These are phyloP conservation scores for Merops nubicus DNA, from an alignment of 2,113 vertebrate genomes.

Conservation along the genomic window DNA sequence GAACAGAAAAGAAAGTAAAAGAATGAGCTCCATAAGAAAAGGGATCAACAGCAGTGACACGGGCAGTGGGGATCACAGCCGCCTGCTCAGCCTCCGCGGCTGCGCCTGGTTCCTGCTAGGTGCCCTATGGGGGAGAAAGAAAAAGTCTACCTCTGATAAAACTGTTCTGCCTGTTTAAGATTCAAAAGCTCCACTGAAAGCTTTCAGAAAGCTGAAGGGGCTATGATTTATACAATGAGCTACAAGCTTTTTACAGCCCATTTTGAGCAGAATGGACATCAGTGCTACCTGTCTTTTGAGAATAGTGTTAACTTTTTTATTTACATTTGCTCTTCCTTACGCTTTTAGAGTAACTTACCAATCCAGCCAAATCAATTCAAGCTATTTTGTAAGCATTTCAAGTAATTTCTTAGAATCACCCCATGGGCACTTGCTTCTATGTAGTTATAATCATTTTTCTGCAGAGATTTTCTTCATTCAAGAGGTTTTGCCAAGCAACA, in stretches of 20 bases:
- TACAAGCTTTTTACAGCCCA: neutral
- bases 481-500: conserved; percentile 51
- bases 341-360: conserved; percentile 45
- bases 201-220: conserved; percentile 22
- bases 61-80: neutral
- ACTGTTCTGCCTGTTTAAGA: conserved; percentile 4
- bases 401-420: conserved; percentile 18
- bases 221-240: conserved; percentile 39
- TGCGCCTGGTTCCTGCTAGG: neutral
- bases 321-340: conserved; percentile 50
- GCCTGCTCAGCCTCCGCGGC: neutral
- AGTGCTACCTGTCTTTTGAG: neutral
- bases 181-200: conserved; percentile 20
- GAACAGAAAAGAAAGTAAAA: neutral
- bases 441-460: conserved; percentile 55
- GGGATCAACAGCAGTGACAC: neutral
- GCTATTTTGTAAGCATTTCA: conserved; percentile 52
- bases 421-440: neutral
- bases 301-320: conserved; percentile 24
- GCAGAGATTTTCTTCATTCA: conserved; percentile 48
- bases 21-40: neutral
- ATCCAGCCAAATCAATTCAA: conserved; percentile 38
- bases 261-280: conserved; percentile 14
- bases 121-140: neutral
- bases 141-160: neutral